A percentile compares a stretch with the other conserved stretches of the same genome.
phyloP scores from a whole-genome alignment of 1,140 invertebrate genomes.

The Linepithema humile region DNA sequence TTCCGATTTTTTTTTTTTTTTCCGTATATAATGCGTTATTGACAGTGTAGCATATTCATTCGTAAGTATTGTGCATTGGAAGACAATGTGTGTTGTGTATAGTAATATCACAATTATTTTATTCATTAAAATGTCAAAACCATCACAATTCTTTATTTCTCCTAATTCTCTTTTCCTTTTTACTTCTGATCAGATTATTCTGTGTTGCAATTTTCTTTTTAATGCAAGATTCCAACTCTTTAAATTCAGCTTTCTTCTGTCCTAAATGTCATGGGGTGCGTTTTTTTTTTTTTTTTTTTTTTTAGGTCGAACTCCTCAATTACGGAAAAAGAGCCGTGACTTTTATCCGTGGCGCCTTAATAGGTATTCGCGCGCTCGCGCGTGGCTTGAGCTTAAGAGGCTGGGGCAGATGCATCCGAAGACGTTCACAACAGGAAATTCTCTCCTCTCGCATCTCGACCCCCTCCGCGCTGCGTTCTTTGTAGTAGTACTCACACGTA shows the following conservation, averaged over 20 bases:
- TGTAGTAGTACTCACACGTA: constrained; percentile 38
- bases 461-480: constrained; percentile 52
- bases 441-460: constrained; percentile 68
- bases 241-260: neutral
- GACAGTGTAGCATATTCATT: no score
- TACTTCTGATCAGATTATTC: no score
- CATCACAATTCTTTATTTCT: no score
- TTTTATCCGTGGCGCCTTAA: constrained; percentile 69
- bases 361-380: constrained; percentile 71
- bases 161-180: no score
- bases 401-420: constrained; percentile 81
- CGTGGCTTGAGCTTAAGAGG: constrained; percentile 66
- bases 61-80: no score
- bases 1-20: no score
- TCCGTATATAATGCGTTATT: no score
- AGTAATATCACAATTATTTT: no score
- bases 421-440: constrained; percentile 84
- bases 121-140: no score
- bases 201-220: no score
- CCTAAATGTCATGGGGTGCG: constrained; percentile 10
- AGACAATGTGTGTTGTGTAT: no score
- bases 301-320: constrained; percentile 7
- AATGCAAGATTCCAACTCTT: neutral
- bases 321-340: constrained; percentile 33
- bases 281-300: no score